Conservation (phyloP, 2,113 vertebrate genomes). For the Archilochus colubris region DNA sequence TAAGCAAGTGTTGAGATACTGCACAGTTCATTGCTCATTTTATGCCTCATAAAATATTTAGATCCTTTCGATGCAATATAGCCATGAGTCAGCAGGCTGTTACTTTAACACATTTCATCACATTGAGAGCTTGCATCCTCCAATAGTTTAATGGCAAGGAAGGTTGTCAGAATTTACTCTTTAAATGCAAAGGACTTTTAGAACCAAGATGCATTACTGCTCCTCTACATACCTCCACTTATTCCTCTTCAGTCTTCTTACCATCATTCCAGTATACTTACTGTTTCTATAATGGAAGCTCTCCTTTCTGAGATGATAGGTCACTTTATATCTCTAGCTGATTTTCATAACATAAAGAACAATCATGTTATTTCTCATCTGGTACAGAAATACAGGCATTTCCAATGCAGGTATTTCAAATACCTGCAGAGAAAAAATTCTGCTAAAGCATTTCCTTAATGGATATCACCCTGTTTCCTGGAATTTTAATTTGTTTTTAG, state of each 20-base stretch:
- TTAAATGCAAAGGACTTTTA: not conserved
- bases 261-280: too few species aligned
- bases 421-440: not conserved
- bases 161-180: not conserved
- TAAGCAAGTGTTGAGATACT: conserved; percentile 44
- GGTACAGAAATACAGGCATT: not conserved
- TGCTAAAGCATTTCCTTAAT: not conserved
- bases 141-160: not conserved
- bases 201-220: not conserved
- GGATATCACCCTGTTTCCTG: not conserved
- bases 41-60: conserved; percentile 67
- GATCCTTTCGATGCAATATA: not conserved
- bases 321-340: not conserved
- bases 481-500: not conserved
- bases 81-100: conserved; percentile 51
- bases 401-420: not conserved
- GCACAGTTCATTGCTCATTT: conserved; percentile 48
- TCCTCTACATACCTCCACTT: not conserved
- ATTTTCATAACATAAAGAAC: not conserved
- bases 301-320: not conserved
- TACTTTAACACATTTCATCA: not conserved
- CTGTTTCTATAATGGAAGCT: not conserved
- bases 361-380: not conserved
- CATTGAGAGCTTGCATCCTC: not conserved
- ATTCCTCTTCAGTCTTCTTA: not conserved